Conservation (phyloP, 2,113 vertebrate species). For the Menidia beryllina region DNA sequence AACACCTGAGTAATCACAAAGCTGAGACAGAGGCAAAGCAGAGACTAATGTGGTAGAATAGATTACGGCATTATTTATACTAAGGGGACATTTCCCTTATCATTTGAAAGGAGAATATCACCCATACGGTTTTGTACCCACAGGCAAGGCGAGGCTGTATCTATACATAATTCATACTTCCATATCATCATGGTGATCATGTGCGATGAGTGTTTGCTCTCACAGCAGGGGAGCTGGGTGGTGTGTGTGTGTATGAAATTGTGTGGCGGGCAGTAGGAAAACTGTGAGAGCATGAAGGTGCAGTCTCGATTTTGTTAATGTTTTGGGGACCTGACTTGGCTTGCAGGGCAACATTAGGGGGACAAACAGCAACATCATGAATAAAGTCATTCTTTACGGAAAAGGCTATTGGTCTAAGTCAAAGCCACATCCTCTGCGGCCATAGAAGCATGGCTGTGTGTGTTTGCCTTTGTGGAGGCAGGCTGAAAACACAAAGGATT, state of each 20-base stretch:
- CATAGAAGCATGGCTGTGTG: conserved; percentile 3
- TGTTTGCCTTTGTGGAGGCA: conserved; percentile 22
- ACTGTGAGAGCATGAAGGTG: conserved; percentile 2
- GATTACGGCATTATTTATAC: conserved; percentile 75
- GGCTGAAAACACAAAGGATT: conserved; percentile 2
- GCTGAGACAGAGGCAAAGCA: conserved; percentile 24
- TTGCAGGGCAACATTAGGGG: background rate
- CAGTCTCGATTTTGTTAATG: background rate
- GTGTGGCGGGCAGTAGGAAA: conserved; percentile 8
- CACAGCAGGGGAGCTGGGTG: conserved; percentile 69
- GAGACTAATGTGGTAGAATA: conserved; percentile 54
- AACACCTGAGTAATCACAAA: conserved; percentile 43
- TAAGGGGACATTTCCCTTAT: conserved; percentile 71
- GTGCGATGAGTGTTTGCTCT: conserved; percentile 77
- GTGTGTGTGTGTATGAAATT: conserved; percentile 25
- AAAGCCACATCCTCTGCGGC: background rate
- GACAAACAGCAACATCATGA: background rate
- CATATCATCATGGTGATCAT: conserved; percentile 80
- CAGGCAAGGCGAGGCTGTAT: conserved; percentile 65
- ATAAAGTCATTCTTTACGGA: background rate
- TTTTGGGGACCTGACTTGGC: background rate
- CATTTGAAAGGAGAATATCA: conserved; percentile 71
- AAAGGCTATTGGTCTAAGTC: background rate
- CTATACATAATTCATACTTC: conserved; percentile 81
- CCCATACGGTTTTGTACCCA: conserved; percentile 73